phyloP scores from a whole-genome alignment of 2,797 vertebrate genomes.

The Phyllotis vaccarum region DNA sequence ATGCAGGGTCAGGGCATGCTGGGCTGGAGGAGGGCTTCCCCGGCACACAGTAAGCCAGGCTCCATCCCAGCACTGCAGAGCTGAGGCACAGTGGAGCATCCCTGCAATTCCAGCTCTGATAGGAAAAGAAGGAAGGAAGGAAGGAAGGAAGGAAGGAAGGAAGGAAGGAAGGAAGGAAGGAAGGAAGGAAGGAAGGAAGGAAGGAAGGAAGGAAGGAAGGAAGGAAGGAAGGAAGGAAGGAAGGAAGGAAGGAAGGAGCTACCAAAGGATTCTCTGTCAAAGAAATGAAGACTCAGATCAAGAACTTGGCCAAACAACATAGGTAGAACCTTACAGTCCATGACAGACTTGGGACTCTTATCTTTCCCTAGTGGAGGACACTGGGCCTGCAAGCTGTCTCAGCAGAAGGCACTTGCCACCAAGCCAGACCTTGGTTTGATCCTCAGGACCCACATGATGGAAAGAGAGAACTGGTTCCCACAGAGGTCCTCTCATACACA shows the following conservation, averaged over 20 bases:
- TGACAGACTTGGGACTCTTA: too few relatives aligned
- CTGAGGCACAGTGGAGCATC: not conserved
- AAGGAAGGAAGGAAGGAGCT: accelerated
- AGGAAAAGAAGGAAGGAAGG: not conserved
- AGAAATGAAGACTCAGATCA: not conserved
- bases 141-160: too few relatives aligned
- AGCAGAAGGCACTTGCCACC: not conserved
- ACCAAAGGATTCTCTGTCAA: not conserved
- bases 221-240: accelerated
- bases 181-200: accelerated
- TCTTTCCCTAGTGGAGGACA: too few relatives aligned
- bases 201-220: accelerated
- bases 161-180: too few relatives aligned
- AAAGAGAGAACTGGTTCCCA: not conserved
- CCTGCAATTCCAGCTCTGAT: not conserved
- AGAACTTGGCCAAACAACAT: not conserved
- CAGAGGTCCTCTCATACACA: not conserved
- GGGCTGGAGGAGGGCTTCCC: not conserved
- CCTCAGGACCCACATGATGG: not conserved
- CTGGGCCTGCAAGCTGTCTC: not conserved
- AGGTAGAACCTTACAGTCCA: not conserved
- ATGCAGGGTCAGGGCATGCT: not conserved
- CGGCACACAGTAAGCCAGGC: not conserved
- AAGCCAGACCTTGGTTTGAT: not conserved
- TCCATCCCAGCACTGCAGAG: not conserved